A percentile compares a stretch with the other conserved stretches of the same genome.
Evolutionary conservation across 2,113 vertebrate species (phyloP).

Genomic region (Anarhynchus alexandrinus): DNA sequence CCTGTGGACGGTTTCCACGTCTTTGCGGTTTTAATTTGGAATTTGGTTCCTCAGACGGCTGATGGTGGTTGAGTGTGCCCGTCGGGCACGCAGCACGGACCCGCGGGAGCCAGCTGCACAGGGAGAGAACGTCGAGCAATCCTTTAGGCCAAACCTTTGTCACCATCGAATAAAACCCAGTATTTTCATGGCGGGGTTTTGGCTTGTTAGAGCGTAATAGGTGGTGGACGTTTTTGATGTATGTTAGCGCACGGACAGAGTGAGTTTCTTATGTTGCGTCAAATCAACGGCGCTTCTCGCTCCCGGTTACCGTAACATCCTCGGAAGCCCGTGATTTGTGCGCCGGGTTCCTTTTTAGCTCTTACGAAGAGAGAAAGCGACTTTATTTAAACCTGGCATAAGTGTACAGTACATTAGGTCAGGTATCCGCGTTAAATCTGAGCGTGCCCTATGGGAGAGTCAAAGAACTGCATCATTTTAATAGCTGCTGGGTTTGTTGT

Average conservation of each 20-base stretch:
- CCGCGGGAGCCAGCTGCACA: not conserved
- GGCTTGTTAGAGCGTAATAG: not conserved
- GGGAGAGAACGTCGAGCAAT: not conserved
- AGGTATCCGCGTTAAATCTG: slow-evolving; percentile 26
- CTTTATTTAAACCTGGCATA: slow-evolving; percentile 55
- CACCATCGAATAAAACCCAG: not conserved
- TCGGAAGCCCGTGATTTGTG: slow-evolving; percentile 51
- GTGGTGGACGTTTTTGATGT: not conserved
- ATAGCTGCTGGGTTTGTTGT: slow-evolving; percentile 34
- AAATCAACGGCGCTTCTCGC: not conserved
- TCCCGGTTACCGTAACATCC: not conserved
- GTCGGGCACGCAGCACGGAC: not conserved
- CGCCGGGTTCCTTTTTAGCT: slow-evolving; percentile 5
- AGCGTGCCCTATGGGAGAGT: slow-evolving; percentile 9
- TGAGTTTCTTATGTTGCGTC: not conserved
- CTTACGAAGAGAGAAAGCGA: not conserved
- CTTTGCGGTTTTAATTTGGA: not conserved
- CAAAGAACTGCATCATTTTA: slow-evolving; percentile 57
- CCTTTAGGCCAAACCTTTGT: not conserved
- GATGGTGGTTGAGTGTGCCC: not conserved
- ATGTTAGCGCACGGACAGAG: too few species aligned
- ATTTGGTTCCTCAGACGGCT: not conserved
- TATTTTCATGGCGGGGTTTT: not conserved
- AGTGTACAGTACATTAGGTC: not conserved
- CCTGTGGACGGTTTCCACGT: not conserved